These are phyloP conservation scores for Hipposideros larvatus DNA, from an alignment of 2,797 vertebrate species.

Conservation along the genomic window DNA sequence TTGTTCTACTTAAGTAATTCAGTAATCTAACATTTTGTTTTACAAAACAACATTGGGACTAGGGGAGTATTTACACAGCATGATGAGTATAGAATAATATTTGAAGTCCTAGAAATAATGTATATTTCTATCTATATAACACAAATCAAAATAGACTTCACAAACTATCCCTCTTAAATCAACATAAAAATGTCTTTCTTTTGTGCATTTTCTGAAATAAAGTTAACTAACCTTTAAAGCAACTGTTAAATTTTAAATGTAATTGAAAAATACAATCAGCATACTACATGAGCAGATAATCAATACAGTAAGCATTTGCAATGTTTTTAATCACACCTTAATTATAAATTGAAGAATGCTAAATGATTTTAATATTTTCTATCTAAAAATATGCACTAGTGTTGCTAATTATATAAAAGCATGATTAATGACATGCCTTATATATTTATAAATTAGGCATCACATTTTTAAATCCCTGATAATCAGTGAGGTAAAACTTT, in stretches of 20 bases:
- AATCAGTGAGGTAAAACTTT: constrained; percentile 58
- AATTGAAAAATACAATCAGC: not conserved
- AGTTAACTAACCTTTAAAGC: not conserved
- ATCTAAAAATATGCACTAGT: constrained; percentile 70
- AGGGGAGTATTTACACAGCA: not conserved
- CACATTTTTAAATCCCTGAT: constrained; percentile 56
- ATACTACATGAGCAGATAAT: constrained; percentile 59
- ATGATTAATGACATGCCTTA: constrained; percentile 74
- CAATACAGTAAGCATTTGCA: constrained; percentile 55
- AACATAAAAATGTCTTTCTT: not conserved
- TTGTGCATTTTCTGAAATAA: not conserved
- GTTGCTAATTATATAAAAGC: constrained; percentile 76
- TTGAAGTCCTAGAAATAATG: not conserved
- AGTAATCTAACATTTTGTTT: not conserved
- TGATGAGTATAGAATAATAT: not conserved
- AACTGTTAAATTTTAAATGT: not conserved
- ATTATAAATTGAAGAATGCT: constrained; percentile 72
- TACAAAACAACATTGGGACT: not conserved
- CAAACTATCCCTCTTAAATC: not conserved
- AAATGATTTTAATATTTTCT: constrained; percentile 64
- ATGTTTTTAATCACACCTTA: constrained; percentile 62
- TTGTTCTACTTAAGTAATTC: not conserved
- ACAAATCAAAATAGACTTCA: not conserved
- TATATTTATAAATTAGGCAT: constrained; percentile 69
- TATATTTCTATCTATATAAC: not conserved